Evolutionary conservation across 2,113 vertebrate genomes (phyloP).

Genomic region (Furnarius figulus): DNA sequence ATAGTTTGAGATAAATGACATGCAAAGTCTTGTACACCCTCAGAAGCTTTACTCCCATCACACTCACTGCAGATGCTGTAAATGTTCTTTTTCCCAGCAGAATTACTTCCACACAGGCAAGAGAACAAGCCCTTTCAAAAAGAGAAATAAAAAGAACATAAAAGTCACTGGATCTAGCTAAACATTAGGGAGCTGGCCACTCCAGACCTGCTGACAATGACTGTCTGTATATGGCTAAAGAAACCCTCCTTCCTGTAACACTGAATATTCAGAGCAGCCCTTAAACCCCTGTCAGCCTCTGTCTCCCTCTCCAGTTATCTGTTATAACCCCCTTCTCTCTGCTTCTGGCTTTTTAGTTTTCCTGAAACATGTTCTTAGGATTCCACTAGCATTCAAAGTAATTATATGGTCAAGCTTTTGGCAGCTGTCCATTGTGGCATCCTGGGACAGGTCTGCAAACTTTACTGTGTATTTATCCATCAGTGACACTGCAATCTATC

Average conservation of each 20-base stretch:
- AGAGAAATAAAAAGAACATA: neutral
- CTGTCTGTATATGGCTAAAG: neutral
- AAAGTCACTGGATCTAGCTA: neutral
- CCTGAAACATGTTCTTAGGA: neutral
- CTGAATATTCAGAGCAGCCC: neutral
- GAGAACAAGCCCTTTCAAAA: neutral
- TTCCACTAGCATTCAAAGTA: neutral
- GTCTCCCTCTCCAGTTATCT: neutral
- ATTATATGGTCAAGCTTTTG: neutral
- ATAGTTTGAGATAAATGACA: neutral
- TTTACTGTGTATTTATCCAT: neutral
- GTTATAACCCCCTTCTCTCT: neutral
- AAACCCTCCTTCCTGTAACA: neutral
- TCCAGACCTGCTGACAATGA: neutral
- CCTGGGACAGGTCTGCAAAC: neutral
- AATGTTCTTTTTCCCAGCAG: neutral
- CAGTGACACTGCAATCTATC: neutral
- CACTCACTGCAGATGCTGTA: neutral
- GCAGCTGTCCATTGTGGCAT: neutral
- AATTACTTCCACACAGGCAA: neutral
- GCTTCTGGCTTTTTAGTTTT: neutral
- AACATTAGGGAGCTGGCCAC: neutral
- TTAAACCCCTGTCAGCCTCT: neutral
- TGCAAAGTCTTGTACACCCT: neutral
- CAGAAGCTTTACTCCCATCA: neutral